Evolutionary conservation across 2,797 vertebrate species (phyloP).

Genomic region (Sebastiscus albofasciatus): DNA sequence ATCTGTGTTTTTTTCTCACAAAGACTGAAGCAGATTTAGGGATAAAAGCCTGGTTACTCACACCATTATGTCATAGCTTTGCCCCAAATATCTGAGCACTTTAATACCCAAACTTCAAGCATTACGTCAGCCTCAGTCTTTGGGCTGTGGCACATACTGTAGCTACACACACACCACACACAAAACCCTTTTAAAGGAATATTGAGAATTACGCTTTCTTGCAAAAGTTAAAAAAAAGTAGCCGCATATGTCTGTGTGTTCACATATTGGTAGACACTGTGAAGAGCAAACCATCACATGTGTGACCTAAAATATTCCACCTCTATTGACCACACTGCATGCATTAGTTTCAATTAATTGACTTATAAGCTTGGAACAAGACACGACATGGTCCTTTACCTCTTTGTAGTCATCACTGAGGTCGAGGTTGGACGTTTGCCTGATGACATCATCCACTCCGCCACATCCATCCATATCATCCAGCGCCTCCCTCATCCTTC

Average conservation of each 20-base stretch:
- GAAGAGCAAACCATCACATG: not conserved
- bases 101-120: conserved; percentile 30
- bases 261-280: not conserved
- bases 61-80: conserved; percentile 47
- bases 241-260: not conserved
- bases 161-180: conserved; percentile 4
- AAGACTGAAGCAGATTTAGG: conserved; percentile 27
- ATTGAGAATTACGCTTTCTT: not conserved
- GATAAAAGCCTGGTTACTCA: conserved; percentile 39
- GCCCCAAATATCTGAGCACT: conserved; percentile 30
- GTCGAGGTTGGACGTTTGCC: conserved; percentile 79
- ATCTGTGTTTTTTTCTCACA: conserved; percentile 17
- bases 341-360: not conserved
- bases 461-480: conserved; percentile 80
- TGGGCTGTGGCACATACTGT: not conserved
- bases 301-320: not conserved
- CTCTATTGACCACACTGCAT: not conserved
- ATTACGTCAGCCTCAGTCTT: conserved; percentile 25
- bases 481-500: conserved; percentile 63
- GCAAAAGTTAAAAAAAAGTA: not conserved
- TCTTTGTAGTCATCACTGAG: conserved; percentile 89
- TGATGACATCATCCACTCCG: conserved; percentile 86
- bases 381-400: conserved; percentile 82
- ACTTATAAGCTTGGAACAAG: not conserved
- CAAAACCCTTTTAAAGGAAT: not conserved